Conservation (phyloP, 1,140 invertebrate species). For the Homarus americanus region DNA sequence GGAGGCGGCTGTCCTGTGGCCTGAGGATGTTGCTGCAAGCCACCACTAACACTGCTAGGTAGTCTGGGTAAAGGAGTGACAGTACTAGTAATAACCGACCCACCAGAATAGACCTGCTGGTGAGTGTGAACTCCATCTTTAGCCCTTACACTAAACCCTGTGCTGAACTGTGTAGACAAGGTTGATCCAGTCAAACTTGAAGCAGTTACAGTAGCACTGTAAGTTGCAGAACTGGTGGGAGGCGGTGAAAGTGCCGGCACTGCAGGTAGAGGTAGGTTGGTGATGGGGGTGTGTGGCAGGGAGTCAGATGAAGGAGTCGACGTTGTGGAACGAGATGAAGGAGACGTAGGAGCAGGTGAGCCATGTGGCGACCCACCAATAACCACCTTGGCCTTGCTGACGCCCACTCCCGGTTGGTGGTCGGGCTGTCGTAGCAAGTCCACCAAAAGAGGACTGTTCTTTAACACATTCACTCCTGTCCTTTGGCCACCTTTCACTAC, state of each 20-base stretch:
- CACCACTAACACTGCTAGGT: constrained; percentile 50
- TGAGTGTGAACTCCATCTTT: constrained; percentile 74
- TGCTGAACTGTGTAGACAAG: constrained; percentile 41
- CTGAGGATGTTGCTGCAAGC: constrained; percentile 71
- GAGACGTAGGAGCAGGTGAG: constrained; percentile 62
- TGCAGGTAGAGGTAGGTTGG: constrained; percentile 67
- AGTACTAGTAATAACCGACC: constrained; percentile 74
- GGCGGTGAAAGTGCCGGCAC: constrained; percentile 66
- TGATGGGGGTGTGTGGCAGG: constrained; percentile 60
- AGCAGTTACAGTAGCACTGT: constrained; percentile 41
- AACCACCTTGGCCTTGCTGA: constrained; percentile 46
- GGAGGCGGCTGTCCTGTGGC: constrained; percentile 71
- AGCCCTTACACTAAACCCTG: constrained; percentile 48
- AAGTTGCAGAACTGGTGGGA: constrained; percentile 46
- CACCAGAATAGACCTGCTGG: constrained; percentile 74
- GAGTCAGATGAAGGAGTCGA: constrained; percentile 70
- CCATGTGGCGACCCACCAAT: constrained; percentile 60
- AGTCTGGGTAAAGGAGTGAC: constrained; percentile 56
- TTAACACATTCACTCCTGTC: constrained; percentile 67
- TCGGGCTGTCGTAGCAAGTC: constrained; percentile 73
- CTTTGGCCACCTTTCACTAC: constrained; percentile 39
- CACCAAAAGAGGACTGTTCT: constrained; percentile 73
- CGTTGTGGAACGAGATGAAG: constrained; percentile 63
- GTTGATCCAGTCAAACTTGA: constrained; percentile 16
- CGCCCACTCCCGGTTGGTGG: constrained; percentile 46